Percentiles rank a stretch among this genome's conserved stretches.
These are phyloP conservation scores for Parascotia fuliginaria DNA, from an alignment of 2,888 invertebrate genomes.

Conservation along the genomic window DNA sequence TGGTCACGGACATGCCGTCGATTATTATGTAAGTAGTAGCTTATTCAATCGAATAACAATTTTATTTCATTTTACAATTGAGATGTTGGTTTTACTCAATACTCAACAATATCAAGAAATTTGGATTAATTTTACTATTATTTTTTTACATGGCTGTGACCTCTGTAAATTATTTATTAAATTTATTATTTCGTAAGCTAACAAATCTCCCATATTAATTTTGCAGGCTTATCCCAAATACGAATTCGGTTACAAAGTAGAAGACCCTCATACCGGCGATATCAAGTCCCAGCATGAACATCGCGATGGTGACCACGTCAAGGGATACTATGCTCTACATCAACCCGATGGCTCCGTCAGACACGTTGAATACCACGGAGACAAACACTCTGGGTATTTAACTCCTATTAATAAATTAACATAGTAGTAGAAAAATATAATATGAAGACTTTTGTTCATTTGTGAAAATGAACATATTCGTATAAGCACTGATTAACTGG, in stretches of 20 bases:
- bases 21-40: conserved; percentile 58
- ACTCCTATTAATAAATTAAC: neutral
- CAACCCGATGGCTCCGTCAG: conserved; percentile 83
- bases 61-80: too few relatives aligned
- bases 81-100: too few relatives aligned
- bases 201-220: neutral
- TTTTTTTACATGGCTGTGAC: too few relatives aligned
- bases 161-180: neutral
- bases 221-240: conserved; percentile 66
- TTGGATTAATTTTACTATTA: too few relatives aligned
- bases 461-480: too few relatives aligned
- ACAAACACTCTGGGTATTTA: conserved; percentile 75
- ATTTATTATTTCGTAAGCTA: neutral
- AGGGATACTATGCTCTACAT: conserved; percentile 70
- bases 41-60: too few relatives aligned
- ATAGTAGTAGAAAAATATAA: neutral
- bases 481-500: too few relatives aligned
- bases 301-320: conserved; percentile 76
- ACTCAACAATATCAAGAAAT: too few relatives aligned
- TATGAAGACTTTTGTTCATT: too few relatives aligned
- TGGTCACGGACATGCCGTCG: conserved; percentile 55
- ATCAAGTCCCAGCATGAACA: conserved; percentile 77
- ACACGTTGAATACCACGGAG: conserved; percentile 82
- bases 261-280: conserved; percentile 82
- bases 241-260: conserved; percentile 67